phyloP scores from a whole-genome alignment of 2,888 invertebrate genomes.

The Phortica okadai region DNA sequence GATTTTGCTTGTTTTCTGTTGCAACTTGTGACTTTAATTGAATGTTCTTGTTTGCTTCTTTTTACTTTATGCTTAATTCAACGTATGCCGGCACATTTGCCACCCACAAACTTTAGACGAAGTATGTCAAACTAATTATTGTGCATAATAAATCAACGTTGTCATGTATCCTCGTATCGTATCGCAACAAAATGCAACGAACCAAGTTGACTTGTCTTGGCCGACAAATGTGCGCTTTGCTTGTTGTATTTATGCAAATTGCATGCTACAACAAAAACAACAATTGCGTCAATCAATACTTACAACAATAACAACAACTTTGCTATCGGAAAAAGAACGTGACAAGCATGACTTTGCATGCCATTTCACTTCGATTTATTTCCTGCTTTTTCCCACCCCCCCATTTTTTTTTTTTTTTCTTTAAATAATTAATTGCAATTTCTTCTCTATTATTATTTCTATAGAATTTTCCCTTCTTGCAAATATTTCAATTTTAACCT shows the following conservation, averaged over 20 bases:
- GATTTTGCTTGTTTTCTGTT: not conserved
- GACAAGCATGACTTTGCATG: slow-evolving; percentile 42
- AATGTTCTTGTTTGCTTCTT: slow-evolving; percentile 1
- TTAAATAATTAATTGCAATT: slow-evolving; percentile 59
- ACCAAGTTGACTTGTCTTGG: not conserved
- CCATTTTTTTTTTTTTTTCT: slow-evolving; percentile 1
- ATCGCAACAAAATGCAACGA: not conserved
- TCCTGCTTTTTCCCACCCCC: not conserved
- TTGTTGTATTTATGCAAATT: not conserved
- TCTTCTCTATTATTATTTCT: slow-evolving; percentile 50
- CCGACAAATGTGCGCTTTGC: not conserved
- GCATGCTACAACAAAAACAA: slow-evolving; percentile 14
- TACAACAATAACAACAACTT: slow-evolving; percentile 10
- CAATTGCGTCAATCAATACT: not conserved
- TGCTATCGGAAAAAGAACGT: not conserved
- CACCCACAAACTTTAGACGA: slow-evolving; percentile 14
- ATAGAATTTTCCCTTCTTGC: slow-evolving; percentile 33
- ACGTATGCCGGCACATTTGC: not conserved
- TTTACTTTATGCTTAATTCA: not conserved
- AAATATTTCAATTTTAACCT: slow-evolving; percentile 53
- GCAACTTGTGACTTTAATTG: slow-evolving; percentile 9
- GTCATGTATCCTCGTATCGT: slow-evolving; percentile 47
- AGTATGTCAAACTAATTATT: slow-evolving; percentile 67
- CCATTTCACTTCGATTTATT: slow-evolving; percentile 54
- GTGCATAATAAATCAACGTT: slow-evolving; percentile 65